Percentiles rank a stretch among this genome's conserved stretches.
Conservation (phyloP, 2,797 vertebrate genomes). For the Sebastes vulpes region DNA sequence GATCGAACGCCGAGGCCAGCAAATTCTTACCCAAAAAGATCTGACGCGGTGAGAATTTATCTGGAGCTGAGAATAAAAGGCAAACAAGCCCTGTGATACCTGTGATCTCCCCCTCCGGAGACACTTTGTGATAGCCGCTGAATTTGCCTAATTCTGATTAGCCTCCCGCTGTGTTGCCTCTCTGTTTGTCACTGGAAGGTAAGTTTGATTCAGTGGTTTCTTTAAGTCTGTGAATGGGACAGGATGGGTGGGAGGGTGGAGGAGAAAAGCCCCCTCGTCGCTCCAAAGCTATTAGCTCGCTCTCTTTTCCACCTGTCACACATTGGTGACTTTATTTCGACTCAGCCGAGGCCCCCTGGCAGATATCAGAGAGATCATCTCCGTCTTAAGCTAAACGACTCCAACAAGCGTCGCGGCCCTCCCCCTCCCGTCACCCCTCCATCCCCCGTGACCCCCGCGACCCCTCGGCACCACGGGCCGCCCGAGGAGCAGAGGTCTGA, state of each 20-base stretch:
- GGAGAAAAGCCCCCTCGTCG: constrained; percentile 14
- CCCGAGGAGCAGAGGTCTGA: constrained; percentile 76
- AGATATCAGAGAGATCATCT: constrained; percentile 77
- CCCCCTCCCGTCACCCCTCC: constrained; percentile 4
- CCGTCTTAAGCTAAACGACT: constrained; percentile 83
- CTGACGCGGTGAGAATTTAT: constrained; percentile 1
- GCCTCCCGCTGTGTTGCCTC: constrained; percentile 10
- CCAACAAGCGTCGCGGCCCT: constrained; percentile 84
- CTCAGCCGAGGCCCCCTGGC: constrained; percentile 38
- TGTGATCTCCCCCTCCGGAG: neutral
- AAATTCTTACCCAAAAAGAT: neutral
- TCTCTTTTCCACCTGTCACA: constrained; percentile 81
- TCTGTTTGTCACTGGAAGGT: constrained; percentile 22
- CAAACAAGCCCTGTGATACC: constrained; percentile 6
- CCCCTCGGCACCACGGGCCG: constrained; percentile 60
- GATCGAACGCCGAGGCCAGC: constrained; percentile 17
- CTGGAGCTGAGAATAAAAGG: neutral
- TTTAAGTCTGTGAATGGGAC: constrained; percentile 29
- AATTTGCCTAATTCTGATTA: constrained; percentile 62
- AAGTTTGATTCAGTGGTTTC: constrained; percentile 40
- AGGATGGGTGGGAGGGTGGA: neutral
- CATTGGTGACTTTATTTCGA: constrained; percentile 83
- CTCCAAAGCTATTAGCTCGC: constrained; percentile 70
- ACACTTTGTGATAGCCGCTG: constrained; percentile 21
- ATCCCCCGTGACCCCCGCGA: constrained; percentile 57